Conservation (phyloP, 2,888 invertebrate species). For the Drosophila pseudotalamancana region DNA sequence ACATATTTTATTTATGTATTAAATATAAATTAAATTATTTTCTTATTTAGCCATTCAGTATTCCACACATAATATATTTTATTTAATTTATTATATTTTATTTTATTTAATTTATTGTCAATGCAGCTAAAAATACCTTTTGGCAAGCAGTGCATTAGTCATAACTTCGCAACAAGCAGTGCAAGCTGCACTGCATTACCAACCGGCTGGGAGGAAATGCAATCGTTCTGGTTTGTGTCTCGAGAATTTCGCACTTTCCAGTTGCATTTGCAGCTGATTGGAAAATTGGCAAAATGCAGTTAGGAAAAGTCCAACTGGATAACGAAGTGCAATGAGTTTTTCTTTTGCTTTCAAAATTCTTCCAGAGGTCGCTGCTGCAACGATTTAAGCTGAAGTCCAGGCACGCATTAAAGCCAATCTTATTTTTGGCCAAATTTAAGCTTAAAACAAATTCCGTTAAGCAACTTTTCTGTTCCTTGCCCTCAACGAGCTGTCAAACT, state of each 20-base stretch:
- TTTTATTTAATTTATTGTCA: not conserved
- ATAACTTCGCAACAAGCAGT: conserved; percentile 50
- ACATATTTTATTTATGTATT: no score
- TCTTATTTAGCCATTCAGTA: no score
- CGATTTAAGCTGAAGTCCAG: not conserved
- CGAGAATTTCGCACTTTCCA: conserved; percentile 42
- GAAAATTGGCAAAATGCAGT: conserved; percentile 6
- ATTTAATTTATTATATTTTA: not conserved
- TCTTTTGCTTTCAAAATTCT: not conserved
- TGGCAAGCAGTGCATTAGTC: conserved; percentile 32
- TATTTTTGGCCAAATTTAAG: conserved; percentile 9
- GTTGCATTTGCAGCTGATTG: conserved; percentile 25
- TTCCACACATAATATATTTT: no score
- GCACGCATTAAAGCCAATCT: conserved; percentile 18
- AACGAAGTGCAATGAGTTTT: not conserved
- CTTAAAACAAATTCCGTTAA: conserved; percentile 4
- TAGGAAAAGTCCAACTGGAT: conserved; percentile 33
- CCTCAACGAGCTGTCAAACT: conserved; percentile 56
- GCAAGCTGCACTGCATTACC: conserved; percentile 36
- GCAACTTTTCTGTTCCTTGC: conserved; percentile 10
- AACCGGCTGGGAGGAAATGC: conserved; percentile 17
- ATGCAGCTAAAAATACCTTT: not conserved
- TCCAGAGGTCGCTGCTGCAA: conserved; percentile 42
- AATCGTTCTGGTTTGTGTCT: conserved; percentile 62
- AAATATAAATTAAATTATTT: no score